Base-by-base conservation (phyloP, 2,888 invertebrate genomes). In the Anarsia innoxiella region DNA sequence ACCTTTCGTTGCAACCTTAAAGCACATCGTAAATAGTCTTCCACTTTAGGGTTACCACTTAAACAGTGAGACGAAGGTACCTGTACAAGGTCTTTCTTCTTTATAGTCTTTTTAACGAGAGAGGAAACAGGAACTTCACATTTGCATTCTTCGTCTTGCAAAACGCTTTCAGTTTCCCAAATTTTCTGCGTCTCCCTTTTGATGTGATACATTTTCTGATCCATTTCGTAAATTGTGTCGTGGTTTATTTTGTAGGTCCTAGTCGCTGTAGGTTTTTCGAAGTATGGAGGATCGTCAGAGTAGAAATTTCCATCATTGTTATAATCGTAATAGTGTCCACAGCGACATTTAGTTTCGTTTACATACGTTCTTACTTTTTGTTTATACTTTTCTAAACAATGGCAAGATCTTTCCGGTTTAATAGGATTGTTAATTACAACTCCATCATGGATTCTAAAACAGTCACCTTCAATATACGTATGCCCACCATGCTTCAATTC, bases 11-110 rank as follows among this genome's bases (percentile, higher is more conserved):
- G 61, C 1, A 53, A 48, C 15, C 68, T 52, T 27, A 83, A 45
- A 8, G 76, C 80, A 42, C 76, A 76, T 48, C 60, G 69, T 23
- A 83, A 58, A 43, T 82, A 83, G 33, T 80, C 77, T 46, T 62
- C 56, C 0, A 73, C 66, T 32, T 55, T 58, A 2, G 78, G 74
- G 19, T 57, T 53, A 3, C 56, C 33, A 0, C 76, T 74, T 30
- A 83, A 54, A 40, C 77, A 77, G 0, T 53, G n/a, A n/a, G n/a
- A 55, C 2, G 63, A 59, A 1, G 68, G 1, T 54, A 49, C 34
- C 52, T 65, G 23, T 10, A 32, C 36, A n/a, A n/a, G n/a, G n/a
- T n/a, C n/a, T n/a, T n/a, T n/a, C n/a, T n/a, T n/a, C n/a, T n/a
- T n/a, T n/a, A n/a, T n/a, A 38, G 62, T 64, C 23, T 61, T 60